Conservation (phyloP, 2,888 invertebrate species). For the Ceraclea dissimilis region DNA sequence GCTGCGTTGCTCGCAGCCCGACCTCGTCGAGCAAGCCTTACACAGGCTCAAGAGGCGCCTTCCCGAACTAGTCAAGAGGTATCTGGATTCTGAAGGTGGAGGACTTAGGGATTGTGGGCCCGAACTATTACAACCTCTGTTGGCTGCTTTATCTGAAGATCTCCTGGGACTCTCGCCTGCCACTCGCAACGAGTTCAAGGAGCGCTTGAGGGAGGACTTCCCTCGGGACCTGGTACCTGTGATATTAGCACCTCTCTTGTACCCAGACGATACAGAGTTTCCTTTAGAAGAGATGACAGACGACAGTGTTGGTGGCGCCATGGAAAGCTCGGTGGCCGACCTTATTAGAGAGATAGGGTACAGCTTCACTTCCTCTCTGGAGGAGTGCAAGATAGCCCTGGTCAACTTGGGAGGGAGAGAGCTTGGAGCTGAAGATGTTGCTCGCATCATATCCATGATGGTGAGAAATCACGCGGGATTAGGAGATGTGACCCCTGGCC, state of each 20-base stretch:
- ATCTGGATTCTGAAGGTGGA: constrained; percentile 73
- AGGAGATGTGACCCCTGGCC: constrained; percentile 60
- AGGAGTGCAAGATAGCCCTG: constrained; percentile 81
- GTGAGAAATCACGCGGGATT: constrained; percentile 60
- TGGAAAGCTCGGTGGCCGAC: constrained; percentile 74
- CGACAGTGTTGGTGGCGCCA: constrained; percentile 53
- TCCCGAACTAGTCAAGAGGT: constrained; percentile 77
- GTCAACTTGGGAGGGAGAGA: constrained; percentile 75
- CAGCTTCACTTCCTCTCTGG: constrained; percentile 75
- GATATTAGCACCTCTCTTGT: constrained; percentile 80
- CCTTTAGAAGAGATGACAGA: constrained; percentile 57
- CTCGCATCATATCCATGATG: constrained; percentile 81
- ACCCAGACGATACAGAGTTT: constrained; percentile 67
- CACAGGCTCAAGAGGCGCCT: constrained; percentile 76
- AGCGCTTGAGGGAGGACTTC: constrained; percentile 77
- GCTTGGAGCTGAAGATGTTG: constrained; percentile 75
- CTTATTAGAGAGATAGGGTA: constrained; percentile 90
- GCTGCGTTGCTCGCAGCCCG: constrained; percentile 70
- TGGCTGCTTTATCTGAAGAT: constrained; percentile 56
- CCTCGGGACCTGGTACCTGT: constrained; percentile 83
- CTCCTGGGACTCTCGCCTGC: constrained; percentile 62
- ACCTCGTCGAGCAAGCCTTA: constrained; percentile 64
- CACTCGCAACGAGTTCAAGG: constrained; percentile 72
- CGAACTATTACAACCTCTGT: constrained; percentile 78
- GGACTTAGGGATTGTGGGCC: constrained; percentile 86